phyloP scores from a whole-genome alignment of 2,113 vertebrate genomes.

The Pteruthius melanotis region DNA sequence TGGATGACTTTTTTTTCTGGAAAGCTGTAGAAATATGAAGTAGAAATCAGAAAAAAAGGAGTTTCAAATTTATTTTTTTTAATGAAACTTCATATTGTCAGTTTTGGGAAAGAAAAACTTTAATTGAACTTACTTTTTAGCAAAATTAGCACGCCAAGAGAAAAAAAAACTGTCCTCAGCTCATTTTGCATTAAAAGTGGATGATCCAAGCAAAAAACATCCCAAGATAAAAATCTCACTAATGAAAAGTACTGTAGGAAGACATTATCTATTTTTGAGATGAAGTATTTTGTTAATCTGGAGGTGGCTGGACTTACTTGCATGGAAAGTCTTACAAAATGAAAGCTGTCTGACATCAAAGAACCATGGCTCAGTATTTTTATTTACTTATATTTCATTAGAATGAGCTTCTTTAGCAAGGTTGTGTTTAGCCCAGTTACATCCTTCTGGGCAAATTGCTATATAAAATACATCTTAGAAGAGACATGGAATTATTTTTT shows the following conservation, averaged over 20 bases:
- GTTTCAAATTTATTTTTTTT: background rate
- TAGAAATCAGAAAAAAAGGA: background rate
- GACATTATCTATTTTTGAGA: background rate
- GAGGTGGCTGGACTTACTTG: background rate
- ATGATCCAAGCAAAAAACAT: background rate
- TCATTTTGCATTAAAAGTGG: background rate
- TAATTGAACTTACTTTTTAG: background rate
- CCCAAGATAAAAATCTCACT: background rate
- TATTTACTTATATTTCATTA: background rate
- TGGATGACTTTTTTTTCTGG: background rate
- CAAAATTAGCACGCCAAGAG: background rate
- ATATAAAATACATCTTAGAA: background rate
- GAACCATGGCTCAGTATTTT: background rate
- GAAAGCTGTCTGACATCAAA: background rate
- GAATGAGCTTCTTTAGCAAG: background rate
- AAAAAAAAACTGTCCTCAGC: background rate
- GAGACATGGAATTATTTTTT: background rate
- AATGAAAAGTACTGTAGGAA: background rate
- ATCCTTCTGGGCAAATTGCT: background rate
- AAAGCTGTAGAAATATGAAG: background rate
- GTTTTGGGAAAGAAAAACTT: background rate
- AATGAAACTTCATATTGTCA: background rate
- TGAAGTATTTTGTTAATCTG: background rate
- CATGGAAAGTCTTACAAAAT: background rate
- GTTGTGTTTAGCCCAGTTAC: background rate